Conservation (phyloP, 2,113 vertebrate species). For the Chloropsis cyanopogon region DNA sequence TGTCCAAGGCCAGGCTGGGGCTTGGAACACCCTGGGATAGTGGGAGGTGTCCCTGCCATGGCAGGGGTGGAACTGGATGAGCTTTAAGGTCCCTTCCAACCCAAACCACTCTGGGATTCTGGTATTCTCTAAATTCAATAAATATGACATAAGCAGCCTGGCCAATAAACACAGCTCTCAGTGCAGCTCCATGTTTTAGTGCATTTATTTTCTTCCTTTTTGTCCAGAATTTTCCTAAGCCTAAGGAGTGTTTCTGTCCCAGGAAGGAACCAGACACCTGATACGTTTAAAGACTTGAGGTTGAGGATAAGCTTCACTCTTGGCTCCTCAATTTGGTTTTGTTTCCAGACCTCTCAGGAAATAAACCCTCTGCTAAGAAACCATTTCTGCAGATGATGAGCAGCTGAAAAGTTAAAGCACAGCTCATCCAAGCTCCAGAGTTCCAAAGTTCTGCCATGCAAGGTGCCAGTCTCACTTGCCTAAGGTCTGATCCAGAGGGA, state of each 20-base stretch:
- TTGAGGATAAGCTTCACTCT: not conserved
- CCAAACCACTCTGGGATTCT: not conserved
- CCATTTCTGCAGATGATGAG: not conserved
- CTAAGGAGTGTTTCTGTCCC: not conserved
- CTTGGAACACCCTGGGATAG: not conserved
- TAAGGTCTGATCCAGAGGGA: not conserved
- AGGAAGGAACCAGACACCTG: not conserved
- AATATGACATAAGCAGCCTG: not conserved
- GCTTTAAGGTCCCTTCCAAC: not conserved
- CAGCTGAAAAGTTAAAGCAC: not conserved
- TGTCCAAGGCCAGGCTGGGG: not conserved
- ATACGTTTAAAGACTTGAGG: not conserved
- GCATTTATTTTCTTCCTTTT: not conserved
- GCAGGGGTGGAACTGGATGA: rapidly evolving
- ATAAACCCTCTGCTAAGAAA: not conserved
- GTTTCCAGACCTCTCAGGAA: not conserved
- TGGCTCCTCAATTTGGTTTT: not conserved
- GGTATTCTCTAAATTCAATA: not conserved
- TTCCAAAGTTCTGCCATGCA: not conserved
- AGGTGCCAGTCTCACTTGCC: not conserved
- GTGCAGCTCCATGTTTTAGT: not conserved
- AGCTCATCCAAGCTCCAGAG: not conserved
- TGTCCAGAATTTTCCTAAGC: not conserved
- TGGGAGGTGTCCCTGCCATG: not conserved
- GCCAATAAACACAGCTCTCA: not conserved